phyloP scores from a whole-genome alignment of 2,797 vertebrate species.

The Nannoperca obscura region DNA sequence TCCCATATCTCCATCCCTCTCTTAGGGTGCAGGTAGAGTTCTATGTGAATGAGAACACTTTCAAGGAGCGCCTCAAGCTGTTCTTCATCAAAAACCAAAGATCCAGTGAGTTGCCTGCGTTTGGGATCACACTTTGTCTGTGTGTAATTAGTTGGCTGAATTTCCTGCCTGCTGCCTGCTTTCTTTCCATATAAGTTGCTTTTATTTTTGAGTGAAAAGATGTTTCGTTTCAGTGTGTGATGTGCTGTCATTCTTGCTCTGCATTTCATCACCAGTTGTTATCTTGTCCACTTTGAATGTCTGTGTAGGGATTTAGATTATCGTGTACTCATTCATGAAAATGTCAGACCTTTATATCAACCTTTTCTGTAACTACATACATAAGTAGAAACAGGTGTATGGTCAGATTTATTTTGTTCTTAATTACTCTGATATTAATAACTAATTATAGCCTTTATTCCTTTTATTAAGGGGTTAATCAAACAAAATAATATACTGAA shows the following conservation, averaged over 20 bases:
- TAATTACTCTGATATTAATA: not conserved
- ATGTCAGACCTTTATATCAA: not conserved
- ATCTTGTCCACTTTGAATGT: constrained; percentile 34
- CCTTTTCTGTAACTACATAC: not conserved
- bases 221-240: constrained; percentile 35
- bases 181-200: constrained; percentile 2
- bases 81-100: constrained; percentile 94
- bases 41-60: constrained; percentile 91
- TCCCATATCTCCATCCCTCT: constrained; percentile 58
- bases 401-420: not conserved
- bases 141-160: constrained; percentile 14
- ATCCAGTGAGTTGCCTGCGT: constrained; percentile 86
- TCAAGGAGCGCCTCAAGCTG: constrained; percentile 91
- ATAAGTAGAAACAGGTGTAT: not conserved
- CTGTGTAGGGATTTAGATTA: constrained; percentile 7
- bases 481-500: not conserved
- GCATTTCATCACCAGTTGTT: constrained; percentile 52
- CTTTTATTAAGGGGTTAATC: not conserved
- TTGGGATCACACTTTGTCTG: constrained; percentile 17
- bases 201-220: constrained; percentile 7
- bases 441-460: not conserved
- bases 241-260: constrained; percentile 35
- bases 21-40: constrained; percentile 90
- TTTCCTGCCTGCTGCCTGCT: constrained; percentile 19
- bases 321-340: not conserved